Conservation (phyloP, 2,797 vertebrate genomes). For the Ibycter americanus region DNA sequence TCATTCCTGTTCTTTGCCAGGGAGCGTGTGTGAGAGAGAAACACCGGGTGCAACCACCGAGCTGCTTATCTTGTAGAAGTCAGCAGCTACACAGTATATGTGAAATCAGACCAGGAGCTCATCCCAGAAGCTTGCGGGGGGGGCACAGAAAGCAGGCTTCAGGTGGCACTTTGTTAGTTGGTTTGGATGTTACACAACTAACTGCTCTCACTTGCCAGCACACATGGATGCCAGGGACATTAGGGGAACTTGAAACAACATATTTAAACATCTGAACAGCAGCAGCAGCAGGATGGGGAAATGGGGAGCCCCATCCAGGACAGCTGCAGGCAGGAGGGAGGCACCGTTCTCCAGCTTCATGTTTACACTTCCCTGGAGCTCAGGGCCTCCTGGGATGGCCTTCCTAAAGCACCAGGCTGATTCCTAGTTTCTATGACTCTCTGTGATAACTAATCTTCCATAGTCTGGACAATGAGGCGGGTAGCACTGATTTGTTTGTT, state of each 20-base stretch:
- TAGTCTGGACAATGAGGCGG: neutral
- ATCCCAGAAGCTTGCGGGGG: neutral
- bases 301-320: neutral
- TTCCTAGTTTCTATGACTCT: neutral
- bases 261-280: neutral
- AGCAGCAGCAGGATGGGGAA: neutral
- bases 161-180: neutral
- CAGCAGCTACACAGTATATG: accelerated
- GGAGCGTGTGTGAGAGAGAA: neutral
- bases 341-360: neutral
- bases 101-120: neutral
- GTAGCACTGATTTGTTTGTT: neutral
- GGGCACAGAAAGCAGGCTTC: neutral
- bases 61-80: neutral
- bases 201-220: neutral
- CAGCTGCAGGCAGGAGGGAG: neutral
- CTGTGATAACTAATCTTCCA: neutral
- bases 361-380: neutral
- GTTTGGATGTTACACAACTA: neutral
- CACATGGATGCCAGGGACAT: accelerated
- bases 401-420: neutral
- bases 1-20: neutral
- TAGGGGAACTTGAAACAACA: neutral
- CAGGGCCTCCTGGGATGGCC: neutral
- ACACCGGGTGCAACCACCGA: neutral